A percentile compares a stretch with the other conserved stretches of the same genome.
phyloP scores from a whole-genome alignment of 2,113 vertebrate genomes.

The Ptilorrhoa leucosticta region DNA sequence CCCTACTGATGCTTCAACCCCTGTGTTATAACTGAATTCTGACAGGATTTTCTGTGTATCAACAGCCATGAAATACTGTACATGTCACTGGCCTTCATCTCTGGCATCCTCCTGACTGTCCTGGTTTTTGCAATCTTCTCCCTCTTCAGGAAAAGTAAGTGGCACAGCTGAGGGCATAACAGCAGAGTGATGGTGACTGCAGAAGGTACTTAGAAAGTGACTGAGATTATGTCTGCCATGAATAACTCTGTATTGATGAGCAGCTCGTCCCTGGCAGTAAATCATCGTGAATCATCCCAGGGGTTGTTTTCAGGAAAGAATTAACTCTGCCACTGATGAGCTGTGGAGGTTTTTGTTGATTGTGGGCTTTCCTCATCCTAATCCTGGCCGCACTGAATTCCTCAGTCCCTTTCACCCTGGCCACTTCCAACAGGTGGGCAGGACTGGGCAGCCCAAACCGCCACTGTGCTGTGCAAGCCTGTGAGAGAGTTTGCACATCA shows the following conservation, averaged over 20 bases:
- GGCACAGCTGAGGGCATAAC: background rate
- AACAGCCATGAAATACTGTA: background rate
- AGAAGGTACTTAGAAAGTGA: background rate
- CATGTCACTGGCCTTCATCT: constrained; percentile 39
- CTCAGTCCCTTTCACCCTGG: background rate
- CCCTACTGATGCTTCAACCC: background rate
- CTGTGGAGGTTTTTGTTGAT: background rate
- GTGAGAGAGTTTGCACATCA: background rate
- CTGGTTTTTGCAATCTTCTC: background rate
- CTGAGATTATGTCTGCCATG: background rate
- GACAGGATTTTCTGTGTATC: background rate
- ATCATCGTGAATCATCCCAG: background rate
- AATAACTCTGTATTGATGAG: no score
- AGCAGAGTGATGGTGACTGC: background rate
- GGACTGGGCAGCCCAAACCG: background rate
- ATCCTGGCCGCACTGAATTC: rapidly evolving
- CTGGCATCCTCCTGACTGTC: constrained; percentile 41
- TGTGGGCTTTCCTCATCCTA: background rate
- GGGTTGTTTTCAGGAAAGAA: background rate
- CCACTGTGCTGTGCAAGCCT: background rate
- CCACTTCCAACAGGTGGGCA: background rate
- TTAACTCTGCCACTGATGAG: background rate
- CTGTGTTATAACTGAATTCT: background rate
- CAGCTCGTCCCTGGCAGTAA: background rate
- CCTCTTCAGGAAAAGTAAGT: constrained; percentile 62